Conservation (phyloP, 2,888 invertebrate species). For the Spodoptera littoralis region DNA sequence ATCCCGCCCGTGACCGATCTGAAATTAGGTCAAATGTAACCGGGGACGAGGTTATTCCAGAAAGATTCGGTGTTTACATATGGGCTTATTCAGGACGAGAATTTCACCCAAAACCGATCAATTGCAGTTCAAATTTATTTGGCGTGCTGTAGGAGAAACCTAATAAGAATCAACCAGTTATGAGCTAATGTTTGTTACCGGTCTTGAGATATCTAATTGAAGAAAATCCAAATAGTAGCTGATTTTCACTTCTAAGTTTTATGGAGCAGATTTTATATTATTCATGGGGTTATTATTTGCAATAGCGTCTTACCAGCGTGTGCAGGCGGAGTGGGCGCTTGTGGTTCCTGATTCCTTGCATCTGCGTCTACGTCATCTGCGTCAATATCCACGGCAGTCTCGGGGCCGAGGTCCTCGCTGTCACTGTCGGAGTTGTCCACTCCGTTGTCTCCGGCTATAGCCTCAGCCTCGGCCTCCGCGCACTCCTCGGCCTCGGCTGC, state of each 20-base stretch:
- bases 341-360: slow-evolving; percentile 81
- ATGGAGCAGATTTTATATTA: too few species aligned
- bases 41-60: slow-evolving; percentile 26
- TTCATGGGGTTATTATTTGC: too few species aligned
- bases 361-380: slow-evolving; percentile 89
- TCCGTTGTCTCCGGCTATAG: slow-evolving; percentile 72
- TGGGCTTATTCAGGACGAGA: too few species aligned
- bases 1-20: slow-evolving; percentile 35
- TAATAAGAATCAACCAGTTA: too few species aligned
- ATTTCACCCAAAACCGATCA: too few species aligned
- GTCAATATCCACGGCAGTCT: slow-evolving; percentile 94
- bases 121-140: too few species aligned
- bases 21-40: slow-evolving; percentile 40
- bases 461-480: slow-evolving; percentile 60
- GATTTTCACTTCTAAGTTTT: too few species aligned
- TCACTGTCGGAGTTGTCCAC: slow-evolving; percentile 87
- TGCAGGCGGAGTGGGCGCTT: slow-evolving; percentile 88
- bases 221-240: too few species aligned
- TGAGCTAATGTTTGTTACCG: too few species aligned
- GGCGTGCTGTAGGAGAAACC: too few species aligned
- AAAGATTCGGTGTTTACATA: slow-evolving; percentile 1
- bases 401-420: slow-evolving; percentile 92
- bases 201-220: too few species aligned
- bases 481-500: slow-evolving; percentile 72
- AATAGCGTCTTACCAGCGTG: slow-evolving; percentile 83